Percentiles rank a stretch among this genome's conserved stretches.
Evolutionary conservation across 2,113 vertebrate species (phyloP).

Genomic region (Prunella fulvescens): DNA sequence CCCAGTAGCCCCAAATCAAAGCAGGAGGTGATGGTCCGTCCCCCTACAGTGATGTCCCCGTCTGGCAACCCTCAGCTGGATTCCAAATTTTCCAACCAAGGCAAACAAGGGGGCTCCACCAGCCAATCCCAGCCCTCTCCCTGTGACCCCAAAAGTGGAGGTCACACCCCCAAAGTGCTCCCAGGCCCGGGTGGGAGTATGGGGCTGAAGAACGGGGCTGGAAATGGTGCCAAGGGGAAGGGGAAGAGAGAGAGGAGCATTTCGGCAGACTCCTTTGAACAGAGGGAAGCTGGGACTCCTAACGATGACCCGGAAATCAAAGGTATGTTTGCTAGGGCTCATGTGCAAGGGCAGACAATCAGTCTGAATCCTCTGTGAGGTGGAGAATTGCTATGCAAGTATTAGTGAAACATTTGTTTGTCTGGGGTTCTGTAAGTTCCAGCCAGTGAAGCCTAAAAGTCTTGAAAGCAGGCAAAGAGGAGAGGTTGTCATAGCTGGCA

Average conservation of each 20-base stretch:
- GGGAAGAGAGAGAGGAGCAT: conserved; percentile 96
- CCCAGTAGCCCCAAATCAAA: conserved; percentile 96
- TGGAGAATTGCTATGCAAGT: not conserved
- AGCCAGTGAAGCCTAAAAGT: not conserved
- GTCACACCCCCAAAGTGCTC: conserved; percentile 85
- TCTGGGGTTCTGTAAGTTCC: not conserved
- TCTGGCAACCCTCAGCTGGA: conserved; percentile 97
- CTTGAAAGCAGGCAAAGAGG: not conserved
- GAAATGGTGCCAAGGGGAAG: conserved; percentile 94
- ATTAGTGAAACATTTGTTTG: not conserved
- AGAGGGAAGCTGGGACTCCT: conserved; percentile 91
- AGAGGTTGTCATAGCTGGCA: not conserved
- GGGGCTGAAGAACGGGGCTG: conserved; percentile 96
- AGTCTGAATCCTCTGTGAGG: not conserved
- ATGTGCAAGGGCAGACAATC: not conserved
- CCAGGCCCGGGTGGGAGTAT: conserved; percentile 89
- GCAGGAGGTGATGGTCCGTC: conserved; percentile 99
- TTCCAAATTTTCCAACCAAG: conserved; percentile 98
- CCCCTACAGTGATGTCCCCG: conserved; percentile 98
- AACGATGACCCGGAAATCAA: conserved; percentile 89
- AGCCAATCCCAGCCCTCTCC: conserved; percentile 97
- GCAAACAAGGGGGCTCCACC: conserved; percentile 93
- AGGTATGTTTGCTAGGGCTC: conserved; percentile 71
- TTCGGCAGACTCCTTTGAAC: conserved; percentile 95
- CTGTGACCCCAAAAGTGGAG: conserved; percentile 92